These are phyloP conservation scores for Laupala kohalensis DNA, from an alignment of 1,140 invertebrate species.

Conservation along the genomic window DNA sequence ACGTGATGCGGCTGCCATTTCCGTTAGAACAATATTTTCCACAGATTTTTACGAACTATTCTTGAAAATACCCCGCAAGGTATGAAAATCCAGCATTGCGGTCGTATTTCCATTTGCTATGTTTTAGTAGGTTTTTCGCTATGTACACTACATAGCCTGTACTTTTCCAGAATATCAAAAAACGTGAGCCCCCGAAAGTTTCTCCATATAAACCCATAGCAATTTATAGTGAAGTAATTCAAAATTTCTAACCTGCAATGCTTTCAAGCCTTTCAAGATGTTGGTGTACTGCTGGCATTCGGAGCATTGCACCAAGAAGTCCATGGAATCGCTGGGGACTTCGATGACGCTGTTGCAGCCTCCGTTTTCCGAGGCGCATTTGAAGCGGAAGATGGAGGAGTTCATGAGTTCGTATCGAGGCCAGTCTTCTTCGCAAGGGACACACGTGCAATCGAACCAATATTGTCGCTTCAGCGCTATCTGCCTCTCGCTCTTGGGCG, in stretches of 20 bases:
- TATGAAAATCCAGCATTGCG: too few relatives aligned
- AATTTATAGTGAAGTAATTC: too few relatives aligned
- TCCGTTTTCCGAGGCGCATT: constrained; percentile 39
- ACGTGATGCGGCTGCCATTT: too few relatives aligned
- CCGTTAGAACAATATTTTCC: too few relatives aligned
- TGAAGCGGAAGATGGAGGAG: constrained; percentile 31
- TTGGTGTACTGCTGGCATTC: constrained; percentile 56
- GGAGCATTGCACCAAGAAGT: constrained; percentile 55
- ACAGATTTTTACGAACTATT: too few relatives aligned
- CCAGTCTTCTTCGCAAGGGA: constrained; percentile 57
- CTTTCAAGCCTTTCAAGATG: constrained; percentile 62
- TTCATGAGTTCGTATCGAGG: constrained; percentile 14
- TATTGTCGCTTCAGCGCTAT: constrained; percentile 60
- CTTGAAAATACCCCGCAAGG: too few relatives aligned
- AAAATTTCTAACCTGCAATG: constrained; percentile 36
- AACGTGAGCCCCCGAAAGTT: too few relatives aligned
- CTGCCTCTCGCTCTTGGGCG: constrained; percentile 45
- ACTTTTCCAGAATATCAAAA: too few relatives aligned
- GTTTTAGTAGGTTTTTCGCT: too few relatives aligned
- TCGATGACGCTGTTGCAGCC: constrained; percentile 46
- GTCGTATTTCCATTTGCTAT: too few relatives aligned
- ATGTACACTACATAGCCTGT: too few relatives aligned
- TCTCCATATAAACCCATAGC: too few relatives aligned
- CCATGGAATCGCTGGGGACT: constrained; percentile 45
- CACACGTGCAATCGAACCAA: constrained; percentile 74